Base-by-base conservation (phyloP, 2,888 invertebrate species). In the Chrysotoxum bicinctum region DNA sequence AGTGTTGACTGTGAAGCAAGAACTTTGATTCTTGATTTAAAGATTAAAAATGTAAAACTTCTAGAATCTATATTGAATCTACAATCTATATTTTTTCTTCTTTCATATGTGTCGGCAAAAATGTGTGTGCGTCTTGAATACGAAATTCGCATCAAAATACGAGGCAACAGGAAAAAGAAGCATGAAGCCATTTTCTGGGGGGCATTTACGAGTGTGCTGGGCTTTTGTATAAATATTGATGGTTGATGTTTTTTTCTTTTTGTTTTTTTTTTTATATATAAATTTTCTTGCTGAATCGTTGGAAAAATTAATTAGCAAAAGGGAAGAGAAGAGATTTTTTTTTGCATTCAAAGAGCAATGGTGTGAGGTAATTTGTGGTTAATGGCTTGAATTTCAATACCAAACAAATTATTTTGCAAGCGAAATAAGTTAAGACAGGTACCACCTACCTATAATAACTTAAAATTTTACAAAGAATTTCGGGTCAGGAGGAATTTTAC, bases 91-190 rank as follows among this genome's bases (percentile, higher is more conserved):
- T 19, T 48, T 81, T 76, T 37, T 26, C 32, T 48, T 19, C 76
- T n/a, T n/a, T n/a, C n/a, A n/a, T n/a, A 66, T 82, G 81, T 82
- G 76, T 82, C 77, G 76, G 70, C 72, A 72, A 76, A 35, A 66
- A 66, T 66, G 50, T 82, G 74, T 68, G 35, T 76, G 81, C 72
- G 77, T 66, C 58, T 66, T 58, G 81, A 82, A 82, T 82, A 82
- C 77, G 16, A 82, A 76, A 76, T 77, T 72, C 77, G 52, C 77
- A 70, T 75, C 75, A 58, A 81, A 62, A 35, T 32, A 35, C 48
- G 12, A 23, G 21, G 14, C 21, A 48, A 21, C 48, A 43, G 43
- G 14, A 21, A 32, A 30, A 16, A 58, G 30, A 30, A 48, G 37
- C 23, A 32, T 76, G 40, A 52, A 76, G 35, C 35, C 26, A 45